A percentile compares a stretch with the other conserved stretches of the same genome.
phyloP scores from a whole-genome alignment of 2,797 vertebrate species.

The Geotrypetes seraphini region DNA sequence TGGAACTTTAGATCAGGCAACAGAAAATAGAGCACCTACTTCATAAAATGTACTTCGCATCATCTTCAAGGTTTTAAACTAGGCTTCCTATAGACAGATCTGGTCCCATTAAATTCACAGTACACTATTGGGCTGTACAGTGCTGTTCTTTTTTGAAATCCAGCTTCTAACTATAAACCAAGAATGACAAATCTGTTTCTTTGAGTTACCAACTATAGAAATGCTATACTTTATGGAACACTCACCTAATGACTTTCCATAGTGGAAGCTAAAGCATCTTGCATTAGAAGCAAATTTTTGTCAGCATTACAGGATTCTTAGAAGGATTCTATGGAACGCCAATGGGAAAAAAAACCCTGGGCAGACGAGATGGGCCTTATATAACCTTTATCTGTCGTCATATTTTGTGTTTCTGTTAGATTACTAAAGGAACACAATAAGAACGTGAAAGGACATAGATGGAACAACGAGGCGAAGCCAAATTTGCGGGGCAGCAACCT shows the following conservation, averaged over 20 bases:
- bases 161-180: slow-evolving; percentile 35
- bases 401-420: too few relatives aligned
- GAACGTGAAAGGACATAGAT: too few relatives aligned
- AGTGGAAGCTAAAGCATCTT: slow-evolving; percentile 19
- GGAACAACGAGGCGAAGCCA: too few relatives aligned
- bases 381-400: too few relatives aligned
- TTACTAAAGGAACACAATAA: too few relatives aligned
- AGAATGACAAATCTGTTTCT: slow-evolving; percentile 39
- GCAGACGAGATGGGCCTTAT: too few relatives aligned
- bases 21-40: slow-evolving; percentile 33
- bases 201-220: slow-evolving; percentile 37
- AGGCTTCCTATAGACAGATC: slow-evolving; percentile 32
- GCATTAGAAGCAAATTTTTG: slow-evolving; percentile 32
- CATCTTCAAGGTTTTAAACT: slow-evolving; percentile 31
- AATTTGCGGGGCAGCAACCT: too few relatives aligned
- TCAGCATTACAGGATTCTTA: slow-evolving; percentile 13
- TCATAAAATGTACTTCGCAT: slow-evolving; percentile 38
- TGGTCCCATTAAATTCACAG: slow-evolving; percentile 30
- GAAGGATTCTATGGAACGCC: too few relatives aligned
- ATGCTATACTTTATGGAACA: slow-evolving; percentile 28
- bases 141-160: slow-evolving; percentile 32
- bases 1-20: slow-evolving; percentile 34
- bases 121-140: slow-evolving; percentile 31
- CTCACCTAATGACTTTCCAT: slow-evolving; percentile 26
- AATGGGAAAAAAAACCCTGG: too few relatives aligned